Base-by-base conservation (phyloP, 2,797 vertebrate genomes). In the Eremophila alpestris region DNA sequence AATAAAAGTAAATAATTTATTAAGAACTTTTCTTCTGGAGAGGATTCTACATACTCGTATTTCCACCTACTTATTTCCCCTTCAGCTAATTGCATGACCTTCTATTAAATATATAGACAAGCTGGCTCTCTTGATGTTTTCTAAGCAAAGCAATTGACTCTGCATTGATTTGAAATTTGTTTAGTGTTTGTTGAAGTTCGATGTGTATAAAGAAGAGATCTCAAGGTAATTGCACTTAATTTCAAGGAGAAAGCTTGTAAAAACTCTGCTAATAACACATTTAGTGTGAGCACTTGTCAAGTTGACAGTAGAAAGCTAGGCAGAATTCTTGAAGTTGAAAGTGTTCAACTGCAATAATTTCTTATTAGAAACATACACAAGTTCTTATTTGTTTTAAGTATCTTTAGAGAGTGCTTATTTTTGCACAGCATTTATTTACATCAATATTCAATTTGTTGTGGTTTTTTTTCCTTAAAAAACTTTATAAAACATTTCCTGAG, bases 91-190 rank as follows among this genome's bases (percentile, higher is more conserved):
- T 70, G 15, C 32, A 34, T 85, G 29, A 21, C 29, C 16, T 81
- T 81, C 48, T 58, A 54, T 81, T 75, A 91, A 71, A 62, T 64
- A 58, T 32, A 59, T 38, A 58, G 71, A 30, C 36, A 71, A 51
- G 16, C 26, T 49, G 2, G 11, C 8, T 79, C 11, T 68, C 13
- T 51, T 45, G 13, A 43, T 74, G n/a, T 88, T 91, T 85, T 65
- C 30, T 55, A 80, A 65, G 43, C n/a, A 89, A 75, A 96, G 14
- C 11, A 82, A 82, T 90, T 87, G 62, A 74, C 34, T 90, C 19
- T n/a, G 18, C 24, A 89, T 77, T 93, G 75, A 95, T 87, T 64
- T 75, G 73, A 87, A 92, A 87, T 80, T 68, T 83, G 11, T 67
- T 34, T 56, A 60, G 55, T 60, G 13, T 87, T 89, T 93, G 21